Conservation (phyloP, 2,888 invertebrate genomes). For the Dorcus hopei region DNA sequence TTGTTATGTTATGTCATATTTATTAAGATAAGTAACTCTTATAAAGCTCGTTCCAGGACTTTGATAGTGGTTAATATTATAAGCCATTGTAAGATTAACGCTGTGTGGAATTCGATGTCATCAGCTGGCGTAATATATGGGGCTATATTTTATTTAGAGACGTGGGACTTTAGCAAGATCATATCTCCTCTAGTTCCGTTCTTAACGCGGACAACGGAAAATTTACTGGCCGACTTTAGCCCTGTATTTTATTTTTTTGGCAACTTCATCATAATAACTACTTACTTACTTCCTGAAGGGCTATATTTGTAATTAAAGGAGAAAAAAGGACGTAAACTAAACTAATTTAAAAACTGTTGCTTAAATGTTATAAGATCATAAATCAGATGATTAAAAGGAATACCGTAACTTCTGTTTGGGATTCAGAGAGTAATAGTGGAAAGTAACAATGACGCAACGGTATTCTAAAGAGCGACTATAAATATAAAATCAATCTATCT, state of each 20-base stretch:
- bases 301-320: too few species aligned
- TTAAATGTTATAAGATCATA: too few species aligned
- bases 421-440: conserved; percentile 1
- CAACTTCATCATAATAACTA: not conserved
- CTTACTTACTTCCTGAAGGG: too few species aligned
- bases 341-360: too few species aligned
- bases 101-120: conserved; percentile 36
- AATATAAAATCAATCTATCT: conserved; percentile 31
- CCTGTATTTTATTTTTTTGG: conserved; percentile 16
- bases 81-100: conserved; percentile 8
- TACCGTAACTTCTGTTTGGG: too few species aligned
- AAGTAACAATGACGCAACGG: conserved; percentile 25
- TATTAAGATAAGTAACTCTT: not conserved
- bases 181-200: conserved; percentile 35
- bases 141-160: conserved; percentile 46
- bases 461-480: conserved; percentile 23
- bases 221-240: conserved; percentile 11
- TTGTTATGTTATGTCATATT: not conserved
- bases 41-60: not conserved
- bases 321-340: too few species aligned
- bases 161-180: conserved; percentile 47
- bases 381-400: too few species aligned
- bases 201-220: conserved; percentile 11
- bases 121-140: conserved; percentile 45
- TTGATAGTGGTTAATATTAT: conserved; percentile 1